Evolutionary conservation across 2,113 vertebrate species (phyloP), one percentile per base, ranked within the genome.

Genomic region (Ophthalmolycus amberensis): DNA sequence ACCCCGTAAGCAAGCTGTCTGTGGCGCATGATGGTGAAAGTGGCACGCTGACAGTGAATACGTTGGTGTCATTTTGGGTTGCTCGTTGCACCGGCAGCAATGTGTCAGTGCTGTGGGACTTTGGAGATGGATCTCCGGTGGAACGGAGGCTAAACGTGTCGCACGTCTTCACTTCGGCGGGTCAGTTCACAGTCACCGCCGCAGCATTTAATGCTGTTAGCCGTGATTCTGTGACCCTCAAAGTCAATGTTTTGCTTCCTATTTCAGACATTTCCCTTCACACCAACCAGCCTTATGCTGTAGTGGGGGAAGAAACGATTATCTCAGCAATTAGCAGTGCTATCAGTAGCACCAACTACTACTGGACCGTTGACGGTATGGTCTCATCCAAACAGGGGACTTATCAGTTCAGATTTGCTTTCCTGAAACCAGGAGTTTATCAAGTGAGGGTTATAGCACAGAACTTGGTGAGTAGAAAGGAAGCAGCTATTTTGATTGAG

Each of bases 51-150:
- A 85, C 56, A 0, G n/a, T 91, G 56, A 93, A 94, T 56, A 82
- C 88, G 9, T 37, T 70, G 6, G 82, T 78, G 1, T 60, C 54
- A 9, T 96, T 96, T 85, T 94, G 89, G 90, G 91, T 93, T 6
- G 56, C 60, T 1, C 60, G 72, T 60, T 85, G 46, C 58, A 32
- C 58, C n/a, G 94, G 92, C 16, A 94, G 89, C 66, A 85, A 87
- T 58, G 91, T 91, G 48, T 89, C 91, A 8, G 83, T 94, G 71
- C 25, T 84, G 9, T 96, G 96, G 96, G 90, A 96, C 70, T 96
- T 96, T 90, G 95, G 95, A 60, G 95, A 96, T 48, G 91, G 89
- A 5, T 93, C 93, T 9, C 52, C 68, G 4, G 25, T 9, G 0
- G 85, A 78, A 56, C 59, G 72, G 22, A 86, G 77, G 22, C 74